These are phyloP conservation scores for Microcaecilia unicolor DNA, from an alignment of 2,797 vertebrate genomes.

Conservation along the genomic window DNA sequence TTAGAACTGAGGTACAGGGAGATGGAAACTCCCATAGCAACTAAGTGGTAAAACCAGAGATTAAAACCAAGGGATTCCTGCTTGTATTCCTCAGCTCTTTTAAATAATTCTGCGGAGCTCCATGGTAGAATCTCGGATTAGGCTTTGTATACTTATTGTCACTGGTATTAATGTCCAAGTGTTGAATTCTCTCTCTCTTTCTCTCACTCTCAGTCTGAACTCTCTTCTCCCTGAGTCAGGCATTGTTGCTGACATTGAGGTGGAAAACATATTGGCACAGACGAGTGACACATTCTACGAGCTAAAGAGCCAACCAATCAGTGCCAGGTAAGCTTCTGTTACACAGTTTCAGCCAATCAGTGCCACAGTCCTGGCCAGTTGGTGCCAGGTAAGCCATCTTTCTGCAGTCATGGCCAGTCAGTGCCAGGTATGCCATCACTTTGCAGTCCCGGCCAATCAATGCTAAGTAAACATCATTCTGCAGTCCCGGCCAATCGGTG, in stretches of 20 bases:
- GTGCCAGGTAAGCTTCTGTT: constrained; percentile 17
- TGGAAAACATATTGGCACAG: constrained; percentile 57
- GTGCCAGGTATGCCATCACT: too few relatives aligned
- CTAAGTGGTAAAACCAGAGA: too few relatives aligned
- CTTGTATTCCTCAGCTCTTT: too few relatives aligned
- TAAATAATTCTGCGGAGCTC: too few relatives aligned
- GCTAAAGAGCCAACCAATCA: constrained; percentile 77
- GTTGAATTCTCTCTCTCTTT: neutral
- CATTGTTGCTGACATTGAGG: constrained; percentile 78
- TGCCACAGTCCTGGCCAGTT: too few relatives aligned
- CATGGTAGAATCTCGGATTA: neutral
- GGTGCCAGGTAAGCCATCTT: constrained; percentile 21
- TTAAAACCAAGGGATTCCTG: neutral
- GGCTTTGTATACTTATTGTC: too few relatives aligned
- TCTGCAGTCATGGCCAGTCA: too few relatives aligned
- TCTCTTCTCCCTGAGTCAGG: constrained; percentile 72
- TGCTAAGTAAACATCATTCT: constrained; percentile 16
- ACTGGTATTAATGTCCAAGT: neutral
- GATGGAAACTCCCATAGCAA: too few relatives aligned
- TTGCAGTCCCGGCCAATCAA: too few relatives aligned
- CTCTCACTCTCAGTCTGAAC: constrained; percentile 51
- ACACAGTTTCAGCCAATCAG: too few relatives aligned
- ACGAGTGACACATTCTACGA: constrained; percentile 69
- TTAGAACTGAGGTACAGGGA: too few relatives aligned
- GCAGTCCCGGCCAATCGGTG: too few relatives aligned